A percentile compares a stretch with the other conserved stretches of the same genome.
phyloP scores from a whole-genome alignment of 1,140 invertebrate species.

The Heliconius nattereri region DNA sequence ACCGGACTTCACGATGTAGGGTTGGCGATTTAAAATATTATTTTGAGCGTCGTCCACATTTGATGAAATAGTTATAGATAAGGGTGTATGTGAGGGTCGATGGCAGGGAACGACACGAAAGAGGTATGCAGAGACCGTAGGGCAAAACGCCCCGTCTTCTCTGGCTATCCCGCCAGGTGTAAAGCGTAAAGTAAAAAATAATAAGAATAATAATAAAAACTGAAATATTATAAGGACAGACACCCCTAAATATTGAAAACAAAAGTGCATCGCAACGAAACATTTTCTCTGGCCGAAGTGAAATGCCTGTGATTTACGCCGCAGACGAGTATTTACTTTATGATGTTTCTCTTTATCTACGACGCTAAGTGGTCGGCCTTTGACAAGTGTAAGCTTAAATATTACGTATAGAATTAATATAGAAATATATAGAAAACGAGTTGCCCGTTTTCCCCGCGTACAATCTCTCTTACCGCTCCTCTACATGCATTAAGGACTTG shows the following conservation, averaged over 20 bases:
- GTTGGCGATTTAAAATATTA: background rate
- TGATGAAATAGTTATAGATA: no score
- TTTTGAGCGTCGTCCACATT: no score
- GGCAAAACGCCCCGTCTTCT: no score
- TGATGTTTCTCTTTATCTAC: background rate
- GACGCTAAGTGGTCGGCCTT: background rate
- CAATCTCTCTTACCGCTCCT: no score
- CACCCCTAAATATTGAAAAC: constrained; percentile 44
- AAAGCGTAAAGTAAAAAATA: background rate
- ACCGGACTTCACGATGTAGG: constrained; percentile 20
- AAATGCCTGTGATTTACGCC: constrained; percentile 21
- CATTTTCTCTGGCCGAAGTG: constrained; percentile 40
- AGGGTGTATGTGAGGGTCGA: no score
- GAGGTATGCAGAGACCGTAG: no score
- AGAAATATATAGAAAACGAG: no score
- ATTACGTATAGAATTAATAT: no score
- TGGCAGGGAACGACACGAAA: no score
- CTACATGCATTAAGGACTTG: no score
- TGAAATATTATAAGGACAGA: background rate
- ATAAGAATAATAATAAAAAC: background rate
- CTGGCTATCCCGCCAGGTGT: no score
- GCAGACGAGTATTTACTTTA: background rate
- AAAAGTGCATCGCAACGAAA: constrained; percentile 49
- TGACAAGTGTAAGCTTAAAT: background rate
- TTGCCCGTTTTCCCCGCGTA: no score